Evolutionary conservation across 2,888 invertebrate species (phyloP), one percentile per base, ranked within the genome.

Genomic region (Drosophila picticornis): DNA sequence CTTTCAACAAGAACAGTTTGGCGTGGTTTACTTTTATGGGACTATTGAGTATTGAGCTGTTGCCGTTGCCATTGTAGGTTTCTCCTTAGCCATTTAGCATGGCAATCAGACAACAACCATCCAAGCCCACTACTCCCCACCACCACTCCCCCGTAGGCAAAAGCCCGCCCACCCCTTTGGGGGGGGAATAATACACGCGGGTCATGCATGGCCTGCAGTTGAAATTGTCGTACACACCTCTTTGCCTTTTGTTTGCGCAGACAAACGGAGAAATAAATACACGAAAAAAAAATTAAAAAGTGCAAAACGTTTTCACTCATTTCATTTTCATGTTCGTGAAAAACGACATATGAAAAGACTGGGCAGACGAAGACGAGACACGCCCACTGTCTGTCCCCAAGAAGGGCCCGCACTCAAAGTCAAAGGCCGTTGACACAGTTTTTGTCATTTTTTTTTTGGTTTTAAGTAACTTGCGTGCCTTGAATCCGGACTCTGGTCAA

Each of bases 151-250:
- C 48, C 25, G 51, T 57, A 36, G 38, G 61, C 46, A 46, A 46
- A 29, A 29, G 29, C 29, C 7, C 29, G 27, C 29, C 19, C 27
- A 27, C 36, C 40, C 38, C 43, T 29, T 53, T 53, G 48, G 38
- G 64, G 38, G 64, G 27, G 63, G 19, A 66, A 71, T 70, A 77
- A 74, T 75, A 83, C 74, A 81, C 71, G 63, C 75, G 83, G 84
- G 84, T 85, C 85, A 88, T 85, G 83, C 85, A 85, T 85, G 85
- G 79, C 69, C 83, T 83, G 88, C 84, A 84, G 81, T 81, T 79
- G 75, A 32, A 85, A 81, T 72, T 77, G 79, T 72, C 81, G 75
- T 71, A 76, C 84, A 84, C 84, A 87, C 87, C 84, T 82, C 72
- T 80, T 77, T 75, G 34, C 72, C 77, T 80, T 79, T 81, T 85